Conservation (phyloP, 2,797 vertebrate species). For the Lateolabrax maculatus region DNA sequence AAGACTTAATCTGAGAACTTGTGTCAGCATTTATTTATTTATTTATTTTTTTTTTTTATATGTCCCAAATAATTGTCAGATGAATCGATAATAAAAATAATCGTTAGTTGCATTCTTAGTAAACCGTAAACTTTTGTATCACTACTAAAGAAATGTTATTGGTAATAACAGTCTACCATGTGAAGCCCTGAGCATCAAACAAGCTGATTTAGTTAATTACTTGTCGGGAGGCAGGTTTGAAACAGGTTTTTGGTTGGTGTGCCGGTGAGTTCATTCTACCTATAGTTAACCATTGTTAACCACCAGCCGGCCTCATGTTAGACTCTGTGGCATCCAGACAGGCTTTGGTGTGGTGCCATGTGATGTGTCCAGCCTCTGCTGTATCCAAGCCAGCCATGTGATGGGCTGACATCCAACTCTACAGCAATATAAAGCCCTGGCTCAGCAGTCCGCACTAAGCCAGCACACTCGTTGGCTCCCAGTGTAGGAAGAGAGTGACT, state of each 20-base stretch:
- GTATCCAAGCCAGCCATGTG: constrained; percentile 48
- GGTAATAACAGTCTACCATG: not conserved
- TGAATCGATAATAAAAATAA: not conserved
- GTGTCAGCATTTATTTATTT: no score
- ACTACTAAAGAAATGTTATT: not conserved
- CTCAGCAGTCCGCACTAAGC: constrained; percentile 64
- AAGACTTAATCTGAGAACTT: not conserved
- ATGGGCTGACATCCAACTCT: constrained; percentile 45
- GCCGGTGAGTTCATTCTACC: not conserved
- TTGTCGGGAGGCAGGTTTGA: not conserved
- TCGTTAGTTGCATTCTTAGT: not conserved
- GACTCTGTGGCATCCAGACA: constrained; percentile 11
- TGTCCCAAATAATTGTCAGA: not conserved
- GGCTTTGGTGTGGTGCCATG: constrained; percentile 37
- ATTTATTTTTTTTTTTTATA: not conserved
- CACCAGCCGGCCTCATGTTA: not conserved
- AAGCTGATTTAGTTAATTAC: not conserved
- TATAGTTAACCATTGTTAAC: not conserved
- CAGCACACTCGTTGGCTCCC: constrained; percentile 64
- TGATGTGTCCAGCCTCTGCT: constrained; percentile 17
- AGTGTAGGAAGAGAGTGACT: constrained; percentile 73
- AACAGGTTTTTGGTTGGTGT: not conserved
- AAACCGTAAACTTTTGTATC: not conserved
- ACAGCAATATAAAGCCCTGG: constrained; percentile 40
- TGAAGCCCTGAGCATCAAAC: not conserved